phyloP scores from a whole-genome alignment of 2,888 invertebrate genomes.

The Protodeltote pygarga region DNA sequence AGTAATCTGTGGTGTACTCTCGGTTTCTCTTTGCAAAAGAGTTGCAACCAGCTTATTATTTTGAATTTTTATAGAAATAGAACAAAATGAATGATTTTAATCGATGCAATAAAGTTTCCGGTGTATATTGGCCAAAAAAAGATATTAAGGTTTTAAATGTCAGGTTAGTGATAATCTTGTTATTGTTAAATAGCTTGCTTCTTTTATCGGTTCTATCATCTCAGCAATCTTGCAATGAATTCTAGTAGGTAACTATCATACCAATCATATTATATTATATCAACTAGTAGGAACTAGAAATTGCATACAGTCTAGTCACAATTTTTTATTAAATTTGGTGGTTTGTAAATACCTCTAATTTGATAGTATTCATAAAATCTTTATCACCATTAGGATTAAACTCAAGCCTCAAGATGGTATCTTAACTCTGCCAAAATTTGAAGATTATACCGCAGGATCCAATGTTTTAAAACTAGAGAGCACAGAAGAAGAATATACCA shows the following conservation, averaged over 20 bases:
- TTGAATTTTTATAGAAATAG: neutral
- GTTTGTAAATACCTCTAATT: too few relatives aligned
- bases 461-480: slow-evolving; percentile 55
- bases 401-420: slow-evolving; percentile 69
- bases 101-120: slow-evolving; percentile 74
- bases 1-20: too few relatives aligned
- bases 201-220: too few relatives aligned
- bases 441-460: slow-evolving; percentile 64
- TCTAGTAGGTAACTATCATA: too few relatives aligned
- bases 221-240: too few relatives aligned
- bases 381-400: slow-evolving; percentile 64
- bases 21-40: neutral
- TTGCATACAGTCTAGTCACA: too few relatives aligned
- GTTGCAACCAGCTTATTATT: neutral
- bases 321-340: too few relatives aligned
- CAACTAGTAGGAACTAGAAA: too few relatives aligned
- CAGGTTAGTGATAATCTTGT: slow-evolving; percentile 68
- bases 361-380: neutral
- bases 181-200: too few relatives aligned
- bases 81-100: slow-evolving; percentile 68
- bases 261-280: too few relatives aligned
- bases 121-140: slow-evolving; percentile 83
- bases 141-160: slow-evolving; percentile 81
- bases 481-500: slow-evolving; percentile 67
- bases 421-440: slow-evolving; percentile 72